phyloP scores from a whole-genome alignment of 2,113 vertebrate genomes.

The Lycaon pictus region DNA sequence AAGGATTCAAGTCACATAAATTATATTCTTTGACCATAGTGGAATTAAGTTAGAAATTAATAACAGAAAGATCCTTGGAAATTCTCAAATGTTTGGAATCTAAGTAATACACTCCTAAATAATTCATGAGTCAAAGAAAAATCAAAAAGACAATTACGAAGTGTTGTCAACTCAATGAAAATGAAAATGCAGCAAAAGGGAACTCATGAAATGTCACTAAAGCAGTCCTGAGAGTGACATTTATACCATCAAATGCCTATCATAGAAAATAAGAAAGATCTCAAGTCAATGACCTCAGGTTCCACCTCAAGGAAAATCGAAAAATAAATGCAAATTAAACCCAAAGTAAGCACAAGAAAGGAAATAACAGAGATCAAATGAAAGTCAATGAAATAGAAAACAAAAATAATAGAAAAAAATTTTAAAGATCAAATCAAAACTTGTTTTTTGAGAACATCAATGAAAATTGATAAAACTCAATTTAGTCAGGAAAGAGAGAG shows the following conservation, averaged over 20 bases:
- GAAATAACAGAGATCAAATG: not conserved
- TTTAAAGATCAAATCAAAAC: not conserved
- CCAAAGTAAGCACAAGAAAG: not conserved
- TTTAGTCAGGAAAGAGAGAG: not conserved
- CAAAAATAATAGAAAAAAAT: not conserved
- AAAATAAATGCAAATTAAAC: not conserved
- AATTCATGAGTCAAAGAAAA: conserved; percentile 50
- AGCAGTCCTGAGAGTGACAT: not conserved
- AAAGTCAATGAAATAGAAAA: not conserved
- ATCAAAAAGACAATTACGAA: not conserved
- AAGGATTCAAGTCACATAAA: conserved; percentile 62
- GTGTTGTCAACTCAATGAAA: not conserved
- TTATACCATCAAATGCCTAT: not conserved
- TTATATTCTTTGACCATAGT: conserved; percentile 59
- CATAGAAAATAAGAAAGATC: not conserved
- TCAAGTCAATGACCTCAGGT: not conserved
- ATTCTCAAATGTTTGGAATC: conserved; percentile 58
- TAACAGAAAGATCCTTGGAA: conserved; percentile 71
- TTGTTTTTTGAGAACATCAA: not conserved
- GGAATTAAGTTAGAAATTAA: conserved; percentile 74
- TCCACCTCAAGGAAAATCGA: not conserved
- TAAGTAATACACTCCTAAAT: conserved; percentile 66
- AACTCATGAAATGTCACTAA: not conserved
- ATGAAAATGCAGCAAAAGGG: not conserved
- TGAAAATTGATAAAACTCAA: not conserved